Conservation (phyloP, 2,888 invertebrate species). For the Calephelis perditalis region DNA sequence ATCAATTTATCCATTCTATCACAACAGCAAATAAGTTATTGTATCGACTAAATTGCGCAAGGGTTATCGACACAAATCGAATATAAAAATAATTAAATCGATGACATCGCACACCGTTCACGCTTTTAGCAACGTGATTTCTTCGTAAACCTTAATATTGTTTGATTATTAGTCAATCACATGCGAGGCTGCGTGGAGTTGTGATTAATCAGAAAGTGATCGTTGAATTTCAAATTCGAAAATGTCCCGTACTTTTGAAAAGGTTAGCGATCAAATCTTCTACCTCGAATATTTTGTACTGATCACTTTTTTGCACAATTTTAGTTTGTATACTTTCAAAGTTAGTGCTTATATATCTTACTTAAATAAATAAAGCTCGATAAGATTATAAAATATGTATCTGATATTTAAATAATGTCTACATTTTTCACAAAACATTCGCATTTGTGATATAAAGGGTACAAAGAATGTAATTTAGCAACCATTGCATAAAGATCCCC, state of each 20-base stretch:
- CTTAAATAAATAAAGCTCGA: too few relatives aligned
- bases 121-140: conserved; percentile 45
- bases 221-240: neutral
- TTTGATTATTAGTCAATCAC: conserved; percentile 32
- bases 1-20: neutral
- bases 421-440: too few relatives aligned
- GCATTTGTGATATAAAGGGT: conserved; percentile 55
- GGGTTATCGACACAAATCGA: conserved; percentile 37
- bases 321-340: conserved; percentile 41
- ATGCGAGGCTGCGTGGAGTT: conserved; percentile 27
- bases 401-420: too few relatives aligned
- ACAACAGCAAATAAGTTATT: neutral
- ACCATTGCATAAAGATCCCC: conserved; percentile 66
- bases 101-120: conserved; percentile 33
- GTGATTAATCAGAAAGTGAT: neutral
- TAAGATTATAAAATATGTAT: too few relatives aligned
- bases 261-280: neutral
- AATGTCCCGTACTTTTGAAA: neutral
- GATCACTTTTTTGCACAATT: too few relatives aligned
- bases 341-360: too few relatives aligned
- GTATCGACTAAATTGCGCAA: conserved; percentile 35
- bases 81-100: conserved; percentile 32
- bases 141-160: conserved; percentile 44
- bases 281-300: too few relatives aligned
- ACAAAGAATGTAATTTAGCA: conserved; percentile 58